phyloP scores from a whole-genome alignment of 2,888 invertebrate genomes.

The Syritta pipiens region DNA sequence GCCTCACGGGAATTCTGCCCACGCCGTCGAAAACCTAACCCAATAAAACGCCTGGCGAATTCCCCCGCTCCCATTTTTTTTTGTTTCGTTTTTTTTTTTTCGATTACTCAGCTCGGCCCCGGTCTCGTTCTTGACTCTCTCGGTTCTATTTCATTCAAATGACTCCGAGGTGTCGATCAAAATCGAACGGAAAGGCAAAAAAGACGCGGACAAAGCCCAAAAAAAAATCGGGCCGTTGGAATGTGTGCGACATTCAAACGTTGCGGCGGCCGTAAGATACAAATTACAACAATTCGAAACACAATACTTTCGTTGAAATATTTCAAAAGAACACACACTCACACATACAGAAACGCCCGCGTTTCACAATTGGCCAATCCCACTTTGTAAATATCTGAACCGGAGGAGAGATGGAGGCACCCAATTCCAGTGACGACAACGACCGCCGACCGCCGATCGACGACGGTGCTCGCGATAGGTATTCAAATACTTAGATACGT shows the following conservation, averaged over 20 bases:
- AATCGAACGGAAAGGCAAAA: slow-evolving; percentile 30
- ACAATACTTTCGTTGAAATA: slow-evolving; percentile 68
- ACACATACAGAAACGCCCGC: too few species aligned
- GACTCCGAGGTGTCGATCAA: slow-evolving; percentile 38
- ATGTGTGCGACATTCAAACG: too few species aligned
- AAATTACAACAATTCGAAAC: slow-evolving; percentile 50
- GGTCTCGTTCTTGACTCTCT: not conserved
- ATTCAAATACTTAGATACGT: slow-evolving; percentile 54
- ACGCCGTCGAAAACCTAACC: slow-evolving; percentile 39
- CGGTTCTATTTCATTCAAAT: slow-evolving; percentile 38
- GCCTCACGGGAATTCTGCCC: slow-evolving; percentile 37
- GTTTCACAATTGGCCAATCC: slow-evolving; percentile 69
- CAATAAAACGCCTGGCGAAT: slow-evolving; percentile 34
- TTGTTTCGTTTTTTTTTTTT: too few species aligned
- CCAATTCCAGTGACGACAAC: slow-evolving; percentile 55
- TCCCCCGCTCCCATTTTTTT: slow-evolving; percentile 10
- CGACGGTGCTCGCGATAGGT: slow-evolving; percentile 53
- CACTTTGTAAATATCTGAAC: slow-evolving; percentile 66
- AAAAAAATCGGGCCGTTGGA: too few species aligned
- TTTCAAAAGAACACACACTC: slow-evolving; percentile 67
- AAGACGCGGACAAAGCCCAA: slow-evolving; percentile 15
- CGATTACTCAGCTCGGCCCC: slow-evolving; percentile 32
- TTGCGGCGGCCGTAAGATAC: too few species aligned
- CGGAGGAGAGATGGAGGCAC: slow-evolving; percentile 55
- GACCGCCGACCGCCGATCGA: slow-evolving; percentile 4